Evolutionary conservation across 2,113 vertebrate species (phyloP), one percentile per base, ranked within the genome.

Genomic region (Pipa parva): DNA sequence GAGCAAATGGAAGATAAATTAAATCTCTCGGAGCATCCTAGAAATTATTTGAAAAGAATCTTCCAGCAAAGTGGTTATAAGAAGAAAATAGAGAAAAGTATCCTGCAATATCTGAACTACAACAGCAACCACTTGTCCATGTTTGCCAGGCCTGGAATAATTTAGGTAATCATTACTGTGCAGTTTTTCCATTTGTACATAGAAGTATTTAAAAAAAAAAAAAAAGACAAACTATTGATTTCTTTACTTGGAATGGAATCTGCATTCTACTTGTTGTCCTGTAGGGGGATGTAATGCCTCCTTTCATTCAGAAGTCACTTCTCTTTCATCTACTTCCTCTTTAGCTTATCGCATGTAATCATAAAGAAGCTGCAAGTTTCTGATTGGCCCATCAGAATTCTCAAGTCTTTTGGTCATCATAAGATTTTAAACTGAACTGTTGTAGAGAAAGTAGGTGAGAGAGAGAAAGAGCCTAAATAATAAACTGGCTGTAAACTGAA

Each of bases 121-220:
- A 93, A 96, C 75, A 75, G 77, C 2, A 81, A 89, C 83, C 92
- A 92, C 63, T 85, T 97, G 74, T 90, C 93, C 64, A 91, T 95
- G 94, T 97, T 90, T 29, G 81, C 85, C 1, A 78, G 74, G 73
- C 84, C 84, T 2, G 83, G 79, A 57, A 78, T 81, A 59, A 68
- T 87, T 3, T 88, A 88, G 71, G 2, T 13, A 2, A 24, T 18
- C 21, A 17, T 10, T 9, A n/a, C 15, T 13, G 46, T 17, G 9
- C 22, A 7, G 15, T 2, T 12, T 10, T 60, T 18, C 7, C 25
- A 4, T 25, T 13, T 37, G 4, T 10, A 12, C 9, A 22, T 20
- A 18, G 31, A 33, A 28, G n/a, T 3, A 8, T 52, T 59, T 15
- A 1, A 11, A 5, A 28, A 25, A 36, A 61, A 37, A 9, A 7